Conservation (phyloP, 2,888 invertebrate genomes). For the Cybosia mesomella region DNA sequence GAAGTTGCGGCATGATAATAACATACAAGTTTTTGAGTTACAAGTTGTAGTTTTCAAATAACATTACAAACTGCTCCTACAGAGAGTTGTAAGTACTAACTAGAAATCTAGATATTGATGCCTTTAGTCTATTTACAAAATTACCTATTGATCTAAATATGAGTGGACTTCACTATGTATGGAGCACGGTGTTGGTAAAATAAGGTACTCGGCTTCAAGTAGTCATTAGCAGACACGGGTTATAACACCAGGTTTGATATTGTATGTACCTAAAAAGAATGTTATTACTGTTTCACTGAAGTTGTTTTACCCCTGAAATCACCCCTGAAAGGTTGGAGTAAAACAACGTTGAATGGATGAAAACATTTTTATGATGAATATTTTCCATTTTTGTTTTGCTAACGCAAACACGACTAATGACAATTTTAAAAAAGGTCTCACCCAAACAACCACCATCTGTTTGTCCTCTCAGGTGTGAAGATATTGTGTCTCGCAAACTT, state of each 20-base stretch:
- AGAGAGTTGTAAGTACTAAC: background rate
- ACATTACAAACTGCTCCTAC: background rate
- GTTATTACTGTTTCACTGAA: conserved; percentile 1
- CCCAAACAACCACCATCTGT: conserved; percentile 28
- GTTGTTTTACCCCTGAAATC: conserved; percentile 4
- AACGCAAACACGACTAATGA: conserved; percentile 34
- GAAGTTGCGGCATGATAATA: no score
- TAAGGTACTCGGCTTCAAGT: background rate
- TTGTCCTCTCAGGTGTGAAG: conserved; percentile 11
- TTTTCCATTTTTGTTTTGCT: conserved; percentile 28
- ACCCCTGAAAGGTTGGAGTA: background rate
- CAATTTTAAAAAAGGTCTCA: conserved; percentile 29
- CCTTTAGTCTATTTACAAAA: background rate
- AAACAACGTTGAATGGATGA: conserved; percentile 12
- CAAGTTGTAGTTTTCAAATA: background rate
- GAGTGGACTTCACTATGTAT: background rate
- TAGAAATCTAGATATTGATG: background rate
- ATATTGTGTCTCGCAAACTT: background rate
- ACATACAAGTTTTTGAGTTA: no score
- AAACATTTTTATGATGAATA: conserved; percentile 23
- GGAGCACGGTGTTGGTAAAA: background rate
- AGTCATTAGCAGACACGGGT: background rate
- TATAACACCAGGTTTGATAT: background rate
- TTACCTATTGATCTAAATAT: background rate
- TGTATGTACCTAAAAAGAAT: background rate